phyloP scores from a whole-genome alignment of 2,797 vertebrate species.

The Coccyzus lansbergi region DNA sequence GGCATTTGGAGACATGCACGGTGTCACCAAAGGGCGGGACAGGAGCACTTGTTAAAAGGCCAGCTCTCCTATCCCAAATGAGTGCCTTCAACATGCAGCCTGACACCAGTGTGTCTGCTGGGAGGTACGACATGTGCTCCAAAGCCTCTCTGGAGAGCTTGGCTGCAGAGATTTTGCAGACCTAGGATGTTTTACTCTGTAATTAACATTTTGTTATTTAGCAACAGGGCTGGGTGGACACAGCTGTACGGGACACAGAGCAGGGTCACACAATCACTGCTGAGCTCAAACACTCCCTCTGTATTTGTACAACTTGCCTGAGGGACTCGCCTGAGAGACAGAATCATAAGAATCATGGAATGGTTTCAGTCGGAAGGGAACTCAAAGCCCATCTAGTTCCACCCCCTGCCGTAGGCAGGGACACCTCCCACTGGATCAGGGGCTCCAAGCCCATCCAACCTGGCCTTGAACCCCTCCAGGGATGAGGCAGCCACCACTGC shows the following conservation, averaged over 20 bases:
- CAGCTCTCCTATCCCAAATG: neutral
- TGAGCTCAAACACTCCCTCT: neutral
- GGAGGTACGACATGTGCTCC: neutral
- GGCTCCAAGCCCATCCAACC: no score
- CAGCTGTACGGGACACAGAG: fast-evolving
- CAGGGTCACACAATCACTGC: neutral
- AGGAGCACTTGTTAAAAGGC: neutral
- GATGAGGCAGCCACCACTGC: no score
- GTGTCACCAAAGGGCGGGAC: neutral
- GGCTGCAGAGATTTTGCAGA: neutral
- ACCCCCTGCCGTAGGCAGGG: no score
- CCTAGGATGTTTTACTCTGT: neutral
- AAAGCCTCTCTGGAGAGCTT: neutral
- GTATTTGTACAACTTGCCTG: fast-evolving
- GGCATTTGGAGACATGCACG: neutral
- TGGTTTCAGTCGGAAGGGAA: no score
- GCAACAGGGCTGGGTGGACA: fast-evolving
- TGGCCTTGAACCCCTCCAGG: no score
- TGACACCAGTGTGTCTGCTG: neutral
- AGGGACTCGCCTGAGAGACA: neutral
- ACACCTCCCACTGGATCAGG: no score
- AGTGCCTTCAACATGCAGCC: neutral
- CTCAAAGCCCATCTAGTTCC: no score
- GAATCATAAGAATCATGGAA: no score
- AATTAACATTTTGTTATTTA: neutral